Conservation (phyloP, 2,113 vertebrate species). For the Poecile atricapillus region DNA sequence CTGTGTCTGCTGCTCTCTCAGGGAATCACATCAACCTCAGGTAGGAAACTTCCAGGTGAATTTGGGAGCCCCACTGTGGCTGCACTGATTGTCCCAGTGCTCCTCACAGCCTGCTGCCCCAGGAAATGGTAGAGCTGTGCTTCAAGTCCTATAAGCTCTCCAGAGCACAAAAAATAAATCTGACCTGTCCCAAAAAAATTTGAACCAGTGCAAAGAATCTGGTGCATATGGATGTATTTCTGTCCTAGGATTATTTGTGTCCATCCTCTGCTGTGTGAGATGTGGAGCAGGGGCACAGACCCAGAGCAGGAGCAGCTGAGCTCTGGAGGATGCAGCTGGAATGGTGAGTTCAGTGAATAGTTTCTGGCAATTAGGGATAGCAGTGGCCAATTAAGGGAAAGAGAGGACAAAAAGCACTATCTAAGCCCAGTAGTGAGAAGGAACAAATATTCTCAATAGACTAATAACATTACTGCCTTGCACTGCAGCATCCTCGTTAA, state of each 20-base stretch:
- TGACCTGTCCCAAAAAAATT: not conserved
- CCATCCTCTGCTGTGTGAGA: not conserved
- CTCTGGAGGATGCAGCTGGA: not conserved
- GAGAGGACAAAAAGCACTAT: not conserved
- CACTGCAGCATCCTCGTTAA: not conserved
- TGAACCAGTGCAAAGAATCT: not conserved
- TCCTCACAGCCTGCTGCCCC: conserved; percentile 31
- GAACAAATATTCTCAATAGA: not conserved
- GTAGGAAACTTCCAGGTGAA: not conserved
- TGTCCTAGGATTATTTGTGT: not conserved
- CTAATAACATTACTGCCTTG: not conserved
- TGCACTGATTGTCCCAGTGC: conserved; percentile 10
- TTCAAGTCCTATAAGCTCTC: not conserved
- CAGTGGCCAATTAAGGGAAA: not conserved
- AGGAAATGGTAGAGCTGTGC: not conserved
- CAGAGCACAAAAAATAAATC: not conserved
- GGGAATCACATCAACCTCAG: not conserved
- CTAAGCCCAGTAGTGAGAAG: not conserved
- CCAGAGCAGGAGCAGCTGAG: not conserved
- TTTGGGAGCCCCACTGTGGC: not conserved
- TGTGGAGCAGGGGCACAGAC: not conserved
- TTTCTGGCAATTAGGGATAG: not conserved
- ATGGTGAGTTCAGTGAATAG: not conserved
- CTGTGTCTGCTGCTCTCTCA: not conserved
- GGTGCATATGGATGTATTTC: not conserved